Evolutionary conservation across 2,113 vertebrate genomes (phyloP).

Genomic region (Sinocyclocheilus maitianheensis): DNA sequence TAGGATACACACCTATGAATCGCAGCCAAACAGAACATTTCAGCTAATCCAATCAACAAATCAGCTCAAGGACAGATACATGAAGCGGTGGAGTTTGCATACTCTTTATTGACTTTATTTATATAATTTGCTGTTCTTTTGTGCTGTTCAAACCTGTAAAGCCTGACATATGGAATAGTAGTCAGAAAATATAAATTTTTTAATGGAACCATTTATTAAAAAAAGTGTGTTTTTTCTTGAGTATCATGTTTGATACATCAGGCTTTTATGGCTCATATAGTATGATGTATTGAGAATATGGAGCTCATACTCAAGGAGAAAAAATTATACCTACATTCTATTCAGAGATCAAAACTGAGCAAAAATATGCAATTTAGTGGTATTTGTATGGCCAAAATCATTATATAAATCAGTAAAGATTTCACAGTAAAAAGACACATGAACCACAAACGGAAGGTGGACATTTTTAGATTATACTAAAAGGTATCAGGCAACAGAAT

Average conservation of each 20-base stretch:
- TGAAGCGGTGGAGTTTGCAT: neutral
- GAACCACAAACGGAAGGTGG: neutral
- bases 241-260: neutral
- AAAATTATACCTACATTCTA: neutral
- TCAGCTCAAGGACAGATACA: constrained; percentile 4
- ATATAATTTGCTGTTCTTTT: neutral
- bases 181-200: neutral
- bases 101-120: neutral
- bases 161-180: neutral
- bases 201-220: neutral
- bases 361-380: neutral
- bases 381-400: neutral
- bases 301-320: neutral
- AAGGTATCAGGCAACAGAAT: neutral
- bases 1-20: neutral
- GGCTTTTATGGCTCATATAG: neutral
- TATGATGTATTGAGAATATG: neutral
- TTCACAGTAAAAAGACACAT: neutral
- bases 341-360: neutral
- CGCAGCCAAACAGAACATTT: neutral
- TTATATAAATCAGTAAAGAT: neutral
- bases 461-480: neutral
- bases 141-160: neutral
- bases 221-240: neutral
- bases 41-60: neutral